Conservation (phyloP, 2,113 vertebrate genomes). For the Megaptera novaeangliae region DNA sequence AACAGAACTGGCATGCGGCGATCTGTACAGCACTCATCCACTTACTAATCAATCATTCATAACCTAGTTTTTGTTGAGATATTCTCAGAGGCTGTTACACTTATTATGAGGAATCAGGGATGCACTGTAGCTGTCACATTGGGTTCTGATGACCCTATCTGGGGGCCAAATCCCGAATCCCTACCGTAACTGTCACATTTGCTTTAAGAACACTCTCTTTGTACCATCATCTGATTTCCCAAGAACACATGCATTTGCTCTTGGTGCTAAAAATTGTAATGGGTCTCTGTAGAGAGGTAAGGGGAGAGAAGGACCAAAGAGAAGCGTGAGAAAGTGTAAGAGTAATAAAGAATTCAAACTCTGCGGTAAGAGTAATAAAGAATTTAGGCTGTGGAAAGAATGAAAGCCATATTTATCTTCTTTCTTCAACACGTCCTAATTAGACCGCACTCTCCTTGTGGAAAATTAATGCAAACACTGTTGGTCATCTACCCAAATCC, state of each 20-base stretch:
- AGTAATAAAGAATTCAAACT: not conserved
- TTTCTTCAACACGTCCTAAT: not conserved
- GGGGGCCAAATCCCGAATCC: not conserved
- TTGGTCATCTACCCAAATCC: not conserved
- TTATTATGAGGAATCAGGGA: constrained; percentile 39
- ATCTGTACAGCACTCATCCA: not conserved
- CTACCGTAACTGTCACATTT: constrained; percentile 66
- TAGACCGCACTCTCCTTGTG: not conserved
- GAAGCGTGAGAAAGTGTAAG: not conserved
- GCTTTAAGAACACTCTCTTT: constrained; percentile 67
- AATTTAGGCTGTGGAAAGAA: not conserved
- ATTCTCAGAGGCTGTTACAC: constrained; percentile 57
- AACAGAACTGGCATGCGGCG: not conserved
- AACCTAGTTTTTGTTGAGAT: constrained; percentile 59
- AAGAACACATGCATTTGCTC: constrained; percentile 24
- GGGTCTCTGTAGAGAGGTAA: not conserved
- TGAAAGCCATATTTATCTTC: not conserved
- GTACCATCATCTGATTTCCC: too few relatives aligned
- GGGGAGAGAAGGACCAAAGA: not conserved
- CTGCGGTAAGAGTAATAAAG: not conserved
- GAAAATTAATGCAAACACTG: not conserved
- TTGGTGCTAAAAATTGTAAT: not conserved
- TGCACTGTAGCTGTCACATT: constrained; percentile 47
- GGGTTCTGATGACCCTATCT: constrained; percentile 59
- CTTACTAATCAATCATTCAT: constrained; percentile 54